Evolutionary conservation across 2,113 vertebrate species (phyloP).

Genomic region (Colius striatus): DNA sequence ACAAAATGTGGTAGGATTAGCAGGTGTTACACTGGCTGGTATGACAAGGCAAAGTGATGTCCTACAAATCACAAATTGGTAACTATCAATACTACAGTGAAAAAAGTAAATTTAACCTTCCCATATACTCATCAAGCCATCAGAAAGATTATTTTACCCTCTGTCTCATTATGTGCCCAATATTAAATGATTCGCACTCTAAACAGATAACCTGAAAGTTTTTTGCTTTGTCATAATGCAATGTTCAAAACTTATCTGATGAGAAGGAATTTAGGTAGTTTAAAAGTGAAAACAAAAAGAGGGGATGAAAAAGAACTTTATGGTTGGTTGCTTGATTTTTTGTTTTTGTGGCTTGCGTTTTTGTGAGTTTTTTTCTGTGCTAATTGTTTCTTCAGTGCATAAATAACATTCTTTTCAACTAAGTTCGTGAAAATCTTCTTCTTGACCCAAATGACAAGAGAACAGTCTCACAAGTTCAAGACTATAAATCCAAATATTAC

Average conservation of each 20-base stretch:
- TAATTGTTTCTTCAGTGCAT: constrained; percentile 7
- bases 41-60: background rate
- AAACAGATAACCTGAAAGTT: background rate
- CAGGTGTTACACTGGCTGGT: background rate
- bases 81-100: background rate
- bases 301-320: accelerated
- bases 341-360: background rate
- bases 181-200: constrained; percentile 15
- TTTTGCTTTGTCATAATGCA: constrained; percentile 47
- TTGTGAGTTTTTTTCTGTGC: background rate
- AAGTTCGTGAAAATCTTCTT: constrained; percentile 18
- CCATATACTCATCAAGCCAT: background rate
- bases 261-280: background rate
- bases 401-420: constrained; percentile 54
- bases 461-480: constrained; percentile 29
- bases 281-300: background rate
- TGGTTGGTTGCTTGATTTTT: background rate
- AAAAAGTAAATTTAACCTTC: background rate
- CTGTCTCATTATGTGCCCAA: constrained; percentile 7
- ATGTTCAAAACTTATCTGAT: background rate
- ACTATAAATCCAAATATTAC: constrained; percentile 59
- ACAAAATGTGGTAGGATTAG: background rate
- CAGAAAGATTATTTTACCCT: constrained; percentile 21
- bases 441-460: constrained; percentile 17
- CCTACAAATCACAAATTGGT: background rate